Conservation (phyloP, 2,113 vertebrate genomes). For the Cebus imitator region DNA sequence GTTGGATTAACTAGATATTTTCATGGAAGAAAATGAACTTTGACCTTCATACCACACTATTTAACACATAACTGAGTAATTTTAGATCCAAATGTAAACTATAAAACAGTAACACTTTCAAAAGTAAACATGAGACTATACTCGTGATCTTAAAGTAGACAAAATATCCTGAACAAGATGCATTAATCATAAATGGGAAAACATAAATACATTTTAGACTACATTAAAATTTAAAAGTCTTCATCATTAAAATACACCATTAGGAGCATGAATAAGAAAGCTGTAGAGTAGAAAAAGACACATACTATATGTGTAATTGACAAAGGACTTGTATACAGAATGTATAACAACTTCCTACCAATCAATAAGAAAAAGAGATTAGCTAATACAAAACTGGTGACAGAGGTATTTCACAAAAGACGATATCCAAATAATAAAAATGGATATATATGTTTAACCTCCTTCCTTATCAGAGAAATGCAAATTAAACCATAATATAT, state of each 20-base stretch:
- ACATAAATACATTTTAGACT: background rate
- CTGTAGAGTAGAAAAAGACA: background rate
- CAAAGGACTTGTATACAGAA: background rate
- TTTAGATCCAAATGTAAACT: background rate
- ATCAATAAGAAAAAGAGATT: background rate
- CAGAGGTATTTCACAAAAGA: background rate
- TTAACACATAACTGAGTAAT: background rate
- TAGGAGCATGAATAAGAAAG: background rate
- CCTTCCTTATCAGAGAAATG: background rate
- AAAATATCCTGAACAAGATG: background rate
- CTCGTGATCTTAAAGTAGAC: background rate
- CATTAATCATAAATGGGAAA: background rate
- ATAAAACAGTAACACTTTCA: background rate
- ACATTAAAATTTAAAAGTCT: background rate
- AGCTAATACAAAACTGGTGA: background rate
- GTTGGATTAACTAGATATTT: background rate
- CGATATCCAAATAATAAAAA: background rate
- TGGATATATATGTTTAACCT: background rate
- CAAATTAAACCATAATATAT: too few species aligned
- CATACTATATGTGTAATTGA: background rate
- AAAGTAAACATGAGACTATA: background rate
- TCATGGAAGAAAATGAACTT: background rate
- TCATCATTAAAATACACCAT: background rate
- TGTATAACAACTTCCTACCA: background rate
- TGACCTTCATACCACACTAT: background rate